Evolutionary conservation across 2,113 vertebrate genomes (phyloP).

Genomic region (Aspiorhynchus laticeps): DNA sequence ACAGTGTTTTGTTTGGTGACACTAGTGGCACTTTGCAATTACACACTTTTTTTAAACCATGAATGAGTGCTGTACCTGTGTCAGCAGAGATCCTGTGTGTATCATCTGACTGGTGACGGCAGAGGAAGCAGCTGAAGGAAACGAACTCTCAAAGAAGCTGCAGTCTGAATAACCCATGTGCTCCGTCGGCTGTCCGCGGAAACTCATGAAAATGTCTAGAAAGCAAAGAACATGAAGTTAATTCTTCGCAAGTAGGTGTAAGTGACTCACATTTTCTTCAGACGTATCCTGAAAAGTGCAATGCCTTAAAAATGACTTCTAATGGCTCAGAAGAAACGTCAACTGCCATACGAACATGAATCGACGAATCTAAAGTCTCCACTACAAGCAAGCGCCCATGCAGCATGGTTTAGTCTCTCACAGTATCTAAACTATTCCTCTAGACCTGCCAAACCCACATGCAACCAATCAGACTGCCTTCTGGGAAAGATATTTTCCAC

Average conservation of each 20-base stretch:
- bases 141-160: conserved; percentile 70
- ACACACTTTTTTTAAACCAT: background rate
- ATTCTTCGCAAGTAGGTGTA: background rate
- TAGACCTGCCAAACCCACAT: conserved; percentile 8
- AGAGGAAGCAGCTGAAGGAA: conserved; percentile 57
- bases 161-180: conserved; percentile 69
- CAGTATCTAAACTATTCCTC: background rate
- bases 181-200: conserved; percentile 66
- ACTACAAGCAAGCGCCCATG: background rate
- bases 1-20: background rate
- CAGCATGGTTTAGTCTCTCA: background rate
- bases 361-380: background rate
- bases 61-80: conserved; percentile 67
- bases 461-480: background rate
- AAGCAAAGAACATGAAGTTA: background rate
- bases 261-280: background rate
- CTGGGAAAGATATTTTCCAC: background rate
- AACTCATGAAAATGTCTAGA: conserved; percentile 77
- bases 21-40: no score
- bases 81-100: conserved; percentile 64
- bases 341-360: background rate
- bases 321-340: background rate
- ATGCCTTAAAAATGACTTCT: background rate
- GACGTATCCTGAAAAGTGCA: background rate
- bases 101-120: conserved; percentile 60